Evolutionary conservation across 2,113 vertebrate species (phyloP).

Genomic region (Eupsittula cactorum): DNA sequence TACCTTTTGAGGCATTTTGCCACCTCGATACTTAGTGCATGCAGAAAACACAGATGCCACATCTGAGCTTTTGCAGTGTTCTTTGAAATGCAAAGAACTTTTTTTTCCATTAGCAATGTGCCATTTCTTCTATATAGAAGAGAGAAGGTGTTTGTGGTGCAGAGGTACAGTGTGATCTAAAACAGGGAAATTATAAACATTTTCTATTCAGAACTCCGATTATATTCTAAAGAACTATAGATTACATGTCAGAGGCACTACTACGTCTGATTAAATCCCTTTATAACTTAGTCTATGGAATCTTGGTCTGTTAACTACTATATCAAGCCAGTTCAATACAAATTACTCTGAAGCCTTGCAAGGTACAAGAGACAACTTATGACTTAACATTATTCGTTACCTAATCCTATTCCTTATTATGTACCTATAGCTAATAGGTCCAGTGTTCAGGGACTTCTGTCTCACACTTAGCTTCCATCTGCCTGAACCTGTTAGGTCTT

Average conservation of each 20-base stretch:
- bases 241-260: not conserved
- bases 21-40: not conserved
- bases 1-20: not conserved
- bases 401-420: not conserved
- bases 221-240: not conserved
- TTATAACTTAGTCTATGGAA: not conserved
- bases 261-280: not conserved
- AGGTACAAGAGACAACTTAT: not conserved
- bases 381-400: not conserved
- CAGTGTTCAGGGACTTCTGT: not conserved
- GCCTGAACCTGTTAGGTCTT: not conserved
- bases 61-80: not conserved
- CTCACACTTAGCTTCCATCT: not conserved
- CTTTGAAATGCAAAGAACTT: not conserved
- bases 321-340: not conserved
- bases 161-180: not conserved
- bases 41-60: not conserved
- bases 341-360: not conserved
- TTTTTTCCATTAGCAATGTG: not conserved
- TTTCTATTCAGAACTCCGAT: not conserved
- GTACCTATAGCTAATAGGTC: not conserved
- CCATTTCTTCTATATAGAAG: not conserved
- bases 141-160: not conserved
- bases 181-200: not conserved
- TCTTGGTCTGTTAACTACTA: not conserved